phyloP scores from a whole-genome alignment of 2,888 invertebrate genomes.

The Pegoplata infirma region DNA sequence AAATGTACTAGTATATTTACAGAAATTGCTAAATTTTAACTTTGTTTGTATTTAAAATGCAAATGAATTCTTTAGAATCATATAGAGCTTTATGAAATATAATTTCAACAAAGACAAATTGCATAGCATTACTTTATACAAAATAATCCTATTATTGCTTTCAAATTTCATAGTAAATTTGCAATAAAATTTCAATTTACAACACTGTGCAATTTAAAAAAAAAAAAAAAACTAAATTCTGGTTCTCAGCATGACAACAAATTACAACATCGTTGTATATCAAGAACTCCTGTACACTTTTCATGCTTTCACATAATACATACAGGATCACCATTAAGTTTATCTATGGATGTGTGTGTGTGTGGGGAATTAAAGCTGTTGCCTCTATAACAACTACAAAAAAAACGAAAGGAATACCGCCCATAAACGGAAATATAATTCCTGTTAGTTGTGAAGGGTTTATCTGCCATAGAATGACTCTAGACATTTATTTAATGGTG shows the following conservation, averaged over 20 bases:
- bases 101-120: no score
- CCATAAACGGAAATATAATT: constrained; percentile 65
- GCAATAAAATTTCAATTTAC: neutral
- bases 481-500: constrained; percentile 54
- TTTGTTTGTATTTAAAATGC: no score
- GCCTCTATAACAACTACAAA: constrained; percentile 5
- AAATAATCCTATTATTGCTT: no score
- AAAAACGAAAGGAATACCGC: constrained; percentile 49
- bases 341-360: no score
- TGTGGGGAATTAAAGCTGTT: constrained; percentile 43
- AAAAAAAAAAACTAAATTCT: no score
- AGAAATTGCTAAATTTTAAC: no score
- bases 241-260: constrained; percentile 45
- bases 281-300: neutral
- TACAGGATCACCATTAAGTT: neutral
- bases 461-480: constrained; percentile 48
- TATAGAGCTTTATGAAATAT: no score
- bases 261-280: constrained; percentile 44
- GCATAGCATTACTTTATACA: no score
- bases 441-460: constrained; percentile 55
- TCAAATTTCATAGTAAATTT: no score
- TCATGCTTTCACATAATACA: neutral
- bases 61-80: no score
- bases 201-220: constrained; percentile 4
- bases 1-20: no score